Evolutionary conservation across 2,888 invertebrate species (phyloP).

Genomic region (Polydrusus tereticollis): DNA sequence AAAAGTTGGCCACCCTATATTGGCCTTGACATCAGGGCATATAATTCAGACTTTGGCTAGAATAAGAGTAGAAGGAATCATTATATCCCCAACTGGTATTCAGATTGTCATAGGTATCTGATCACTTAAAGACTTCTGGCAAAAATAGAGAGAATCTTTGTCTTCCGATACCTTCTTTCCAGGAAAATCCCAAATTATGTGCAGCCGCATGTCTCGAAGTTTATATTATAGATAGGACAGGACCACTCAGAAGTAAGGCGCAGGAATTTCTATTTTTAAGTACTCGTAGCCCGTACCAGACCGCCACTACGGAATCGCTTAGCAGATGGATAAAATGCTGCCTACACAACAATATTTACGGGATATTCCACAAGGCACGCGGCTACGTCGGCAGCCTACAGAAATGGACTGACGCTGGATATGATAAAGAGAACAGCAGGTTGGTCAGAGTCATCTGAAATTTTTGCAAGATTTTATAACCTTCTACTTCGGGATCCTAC

Average conservation of each 20-base stretch:
- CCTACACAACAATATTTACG: background rate
- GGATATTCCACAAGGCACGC: background rate
- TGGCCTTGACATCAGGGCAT: background rate
- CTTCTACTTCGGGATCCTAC: background rate
- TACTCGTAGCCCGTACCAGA: background rate
- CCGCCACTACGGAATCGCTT: background rate
- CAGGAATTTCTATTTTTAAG: background rate
- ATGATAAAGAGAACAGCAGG: background rate
- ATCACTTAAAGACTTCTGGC: background rate
- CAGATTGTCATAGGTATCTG: background rate
- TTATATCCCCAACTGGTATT: background rate
- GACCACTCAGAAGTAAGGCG: background rate
- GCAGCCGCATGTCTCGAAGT: background rate
- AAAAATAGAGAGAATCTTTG: background rate
- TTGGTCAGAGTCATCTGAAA: background rate
- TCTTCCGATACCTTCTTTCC: background rate
- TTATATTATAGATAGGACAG: background rate
- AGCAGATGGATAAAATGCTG: background rate
- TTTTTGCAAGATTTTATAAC: background rate
- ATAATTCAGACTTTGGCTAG: background rate
- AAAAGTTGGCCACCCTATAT: background rate
- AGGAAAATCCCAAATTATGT: background rate
- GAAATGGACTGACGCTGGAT: no score
- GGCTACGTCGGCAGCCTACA: no score
- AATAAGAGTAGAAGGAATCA: background rate